phyloP scores from a whole-genome alignment of 1,140 invertebrate species.

The Eufriesea mexicana region DNA sequence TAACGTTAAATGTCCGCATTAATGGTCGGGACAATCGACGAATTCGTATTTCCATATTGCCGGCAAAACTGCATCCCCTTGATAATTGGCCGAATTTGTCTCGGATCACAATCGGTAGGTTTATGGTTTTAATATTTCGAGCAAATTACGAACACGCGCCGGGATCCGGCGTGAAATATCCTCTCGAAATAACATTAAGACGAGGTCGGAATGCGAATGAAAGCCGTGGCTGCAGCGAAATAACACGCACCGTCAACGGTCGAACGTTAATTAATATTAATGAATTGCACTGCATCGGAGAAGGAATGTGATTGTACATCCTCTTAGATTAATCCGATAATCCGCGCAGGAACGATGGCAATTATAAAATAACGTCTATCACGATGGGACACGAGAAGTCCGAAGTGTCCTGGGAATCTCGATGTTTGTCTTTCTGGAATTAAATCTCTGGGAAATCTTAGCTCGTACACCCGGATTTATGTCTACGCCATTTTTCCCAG shows the following conservation, averaged over 20 bases:
- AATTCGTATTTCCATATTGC: neutral
- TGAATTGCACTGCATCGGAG: neutral
- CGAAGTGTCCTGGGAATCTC: too few relatives aligned
- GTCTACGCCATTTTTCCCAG: too few relatives aligned
- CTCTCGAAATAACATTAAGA: too few relatives aligned
- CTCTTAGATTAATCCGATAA: too few relatives aligned
- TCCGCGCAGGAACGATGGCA: too few relatives aligned
- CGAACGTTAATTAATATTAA: slow-evolving; percentile 8
- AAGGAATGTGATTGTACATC: neutral
- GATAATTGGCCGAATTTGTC: slow-evolving; percentile 28
- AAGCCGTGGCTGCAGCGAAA: too few relatives aligned
- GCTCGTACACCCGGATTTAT: too few relatives aligned
- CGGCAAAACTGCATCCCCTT: neutral
- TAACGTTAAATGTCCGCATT: slow-evolving; percentile 20
- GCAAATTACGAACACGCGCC: neutral
- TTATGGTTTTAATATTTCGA: slow-evolving; percentile 20
- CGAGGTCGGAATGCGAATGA: neutral
- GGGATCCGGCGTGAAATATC: neutral
- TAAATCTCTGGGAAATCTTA: too few relatives aligned
- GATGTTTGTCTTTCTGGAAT: too few relatives aligned
- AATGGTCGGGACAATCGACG: neutral
- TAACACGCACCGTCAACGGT: neutral
- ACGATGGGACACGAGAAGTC: too few relatives aligned
- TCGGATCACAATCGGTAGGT: neutral
- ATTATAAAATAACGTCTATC: too few relatives aligned